phyloP scores from a whole-genome alignment of 2,888 invertebrate species.

The Latrodectus hesperus region DNA sequence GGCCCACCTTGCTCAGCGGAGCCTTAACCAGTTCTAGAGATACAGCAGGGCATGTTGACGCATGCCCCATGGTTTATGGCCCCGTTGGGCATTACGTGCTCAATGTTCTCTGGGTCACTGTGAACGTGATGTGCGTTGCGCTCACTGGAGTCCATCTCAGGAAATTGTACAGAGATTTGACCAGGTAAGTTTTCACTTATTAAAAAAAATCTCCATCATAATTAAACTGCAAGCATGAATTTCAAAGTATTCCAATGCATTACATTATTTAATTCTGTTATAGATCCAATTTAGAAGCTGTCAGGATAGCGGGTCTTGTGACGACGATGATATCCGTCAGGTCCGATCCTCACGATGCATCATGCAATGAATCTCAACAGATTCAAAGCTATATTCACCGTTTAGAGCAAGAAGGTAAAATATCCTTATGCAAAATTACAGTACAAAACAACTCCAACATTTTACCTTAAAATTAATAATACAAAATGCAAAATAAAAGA shows the following conservation, averaged over 20 bases:
- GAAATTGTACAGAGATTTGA: conserved; percentile 81
- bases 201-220: neutral
- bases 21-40: conserved; percentile 86
- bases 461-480: too few species aligned
- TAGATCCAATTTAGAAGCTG: conserved; percentile 86
- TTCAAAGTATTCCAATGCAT: too few species aligned
- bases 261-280: neutral
- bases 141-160: conserved; percentile 88
- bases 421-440: neutral
- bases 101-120: conserved; percentile 91
- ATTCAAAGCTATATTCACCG: conserved; percentile 84
- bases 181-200: conserved; percentile 76
- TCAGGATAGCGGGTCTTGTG: conserved; percentile 86
- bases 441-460: neutral
- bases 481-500: too few species aligned
- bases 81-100: conserved; percentile 92
- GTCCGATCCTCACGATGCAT: conserved; percentile 70
- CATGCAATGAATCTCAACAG: conserved; percentile 69
- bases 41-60: conserved; percentile 83
- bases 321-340: conserved; percentile 86
- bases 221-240: too few species aligned
- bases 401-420: conserved; percentile 83
- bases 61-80: conserved; percentile 89
- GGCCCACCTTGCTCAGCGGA: conserved; percentile 89
- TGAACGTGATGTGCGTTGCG: conserved; percentile 88